A percentile compares a stretch with the other conserved stretches of the same genome.
Evolutionary conservation across 23 tunicate genomes (phyloP).

Genomic region (Styela plicata): DNA sequence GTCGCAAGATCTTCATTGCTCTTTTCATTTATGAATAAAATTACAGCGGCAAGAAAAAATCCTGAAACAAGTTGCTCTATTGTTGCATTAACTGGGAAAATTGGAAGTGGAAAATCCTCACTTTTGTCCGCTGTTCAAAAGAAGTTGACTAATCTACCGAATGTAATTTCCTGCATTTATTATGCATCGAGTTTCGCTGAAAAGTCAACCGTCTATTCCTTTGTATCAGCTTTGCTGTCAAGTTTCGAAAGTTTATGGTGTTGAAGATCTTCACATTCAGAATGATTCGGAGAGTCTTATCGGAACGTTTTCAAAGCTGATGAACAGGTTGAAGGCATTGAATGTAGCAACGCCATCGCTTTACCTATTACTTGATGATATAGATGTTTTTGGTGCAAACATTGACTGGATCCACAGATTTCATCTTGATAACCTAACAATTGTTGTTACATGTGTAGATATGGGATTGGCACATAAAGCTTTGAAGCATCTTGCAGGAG

Average conservation of each 20-base stretch:
- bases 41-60: not conserved
- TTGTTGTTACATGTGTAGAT: conserved; percentile 15
- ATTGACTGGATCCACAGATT: conserved; percentile 5
- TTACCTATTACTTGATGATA: not conserved
- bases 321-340: not conserved
- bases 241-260: not conserved
- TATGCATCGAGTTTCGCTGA: not conserved
- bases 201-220: not conserved
- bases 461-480: conserved; percentile 6
- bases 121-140: not conserved
- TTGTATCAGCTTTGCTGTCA: conserved; percentile 3
- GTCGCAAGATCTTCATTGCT: conserved; percentile 17
- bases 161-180: not conserved
- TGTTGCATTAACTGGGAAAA: conserved; percentile 2
- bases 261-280: not conserved
- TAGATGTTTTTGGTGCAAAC: not conserved
- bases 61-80: not conserved
- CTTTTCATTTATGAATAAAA: not conserved
- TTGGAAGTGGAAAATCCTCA: conserved; percentile 19
- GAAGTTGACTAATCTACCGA: not conserved
- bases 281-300: conserved; percentile 1
- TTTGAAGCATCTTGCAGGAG: not conserved
- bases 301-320: not conserved
- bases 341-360: not conserved
- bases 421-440: not conserved